Percentiles rank a stretch among this genome's conserved stretches.
phyloP scores from a whole-genome alignment of 2,113 vertebrate genomes.

The Empidonax traillii region DNA sequence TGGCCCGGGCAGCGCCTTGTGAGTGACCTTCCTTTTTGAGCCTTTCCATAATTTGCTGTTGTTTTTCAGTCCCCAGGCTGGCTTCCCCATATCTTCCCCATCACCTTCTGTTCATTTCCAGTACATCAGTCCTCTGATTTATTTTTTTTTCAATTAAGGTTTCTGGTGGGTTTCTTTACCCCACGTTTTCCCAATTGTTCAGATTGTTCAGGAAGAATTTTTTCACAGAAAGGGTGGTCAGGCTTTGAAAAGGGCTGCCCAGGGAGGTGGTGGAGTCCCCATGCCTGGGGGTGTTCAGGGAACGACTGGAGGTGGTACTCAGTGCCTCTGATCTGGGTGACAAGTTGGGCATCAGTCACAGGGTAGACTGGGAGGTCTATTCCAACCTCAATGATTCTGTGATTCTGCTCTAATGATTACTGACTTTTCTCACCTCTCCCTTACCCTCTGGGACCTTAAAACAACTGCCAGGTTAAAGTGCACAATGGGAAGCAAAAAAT shows the following conservation, averaged over 20 bases:
- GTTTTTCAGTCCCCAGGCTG: background rate
- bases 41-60: background rate
- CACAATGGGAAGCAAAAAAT: background rate
- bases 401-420: background rate
- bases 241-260: background rate
- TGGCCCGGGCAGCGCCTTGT: background rate
- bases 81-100: background rate
- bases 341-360: background rate
- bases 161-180: background rate
- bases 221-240: background rate
- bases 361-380: background rate
- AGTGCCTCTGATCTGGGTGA: background rate
- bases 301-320: background rate
- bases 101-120: background rate
- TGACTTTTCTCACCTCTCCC: background rate
- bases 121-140: background rate
- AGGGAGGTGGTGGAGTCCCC: background rate
- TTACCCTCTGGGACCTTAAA: background rate
- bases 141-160: background rate
- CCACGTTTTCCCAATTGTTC: background rate
- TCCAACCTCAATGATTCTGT: background rate
- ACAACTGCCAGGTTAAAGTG: background rate
- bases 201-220: background rate
- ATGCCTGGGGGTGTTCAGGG: background rate
- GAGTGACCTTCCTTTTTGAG: background rate